Evolutionary conservation across 2,888 invertebrate species (phyloP).

Genomic region (Watsonalla cultraria): DNA sequence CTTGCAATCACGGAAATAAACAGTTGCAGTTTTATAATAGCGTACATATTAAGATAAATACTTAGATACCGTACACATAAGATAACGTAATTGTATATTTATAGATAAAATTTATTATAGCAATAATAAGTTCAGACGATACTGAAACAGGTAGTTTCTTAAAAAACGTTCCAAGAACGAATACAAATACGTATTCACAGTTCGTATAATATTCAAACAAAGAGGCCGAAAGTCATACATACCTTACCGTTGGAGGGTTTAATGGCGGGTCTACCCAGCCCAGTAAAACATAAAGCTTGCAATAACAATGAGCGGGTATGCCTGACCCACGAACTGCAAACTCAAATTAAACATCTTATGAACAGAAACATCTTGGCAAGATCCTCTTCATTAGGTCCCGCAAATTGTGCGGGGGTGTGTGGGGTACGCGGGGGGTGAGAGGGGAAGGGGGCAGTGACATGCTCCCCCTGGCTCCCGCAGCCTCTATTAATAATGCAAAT

Average conservation of each 20-base stretch:
- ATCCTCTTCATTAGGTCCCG: constrained; percentile 77
- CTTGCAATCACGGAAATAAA: too few species aligned
- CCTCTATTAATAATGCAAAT: constrained; percentile 79
- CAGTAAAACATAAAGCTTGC: constrained; percentile 51
- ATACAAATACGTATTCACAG: neutral
- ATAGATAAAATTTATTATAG: too few species aligned
- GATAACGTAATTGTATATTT: too few species aligned
- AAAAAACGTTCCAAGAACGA: too few species aligned
- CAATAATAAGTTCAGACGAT: too few species aligned
- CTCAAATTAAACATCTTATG: constrained; percentile 78
- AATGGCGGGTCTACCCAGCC: constrained; percentile 16
- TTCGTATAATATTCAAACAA: constrained; percentile 1
- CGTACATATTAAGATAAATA: too few species aligned
- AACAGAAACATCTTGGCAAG: constrained; percentile 75
- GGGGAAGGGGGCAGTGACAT: constrained; percentile 63
- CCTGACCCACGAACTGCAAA: constrained; percentile 72
- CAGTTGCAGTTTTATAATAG: too few species aligned
- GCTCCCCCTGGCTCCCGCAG: constrained; percentile 44
- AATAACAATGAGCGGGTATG: constrained; percentile 66
- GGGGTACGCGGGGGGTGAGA: constrained; percentile 17
- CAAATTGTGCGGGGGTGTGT: constrained; percentile 55
- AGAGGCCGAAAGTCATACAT: neutral
- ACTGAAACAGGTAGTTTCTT: too few species aligned
- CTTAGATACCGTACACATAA: too few species aligned
- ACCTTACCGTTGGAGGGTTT: constrained; percentile 4